Percentiles rank a stretch among this genome's conserved stretches.
These are phyloP conservation scores for Eupithecia pulchellata DNA, from an alignment of 2,888 invertebrate genomes.

Conservation along the genomic window DNA sequence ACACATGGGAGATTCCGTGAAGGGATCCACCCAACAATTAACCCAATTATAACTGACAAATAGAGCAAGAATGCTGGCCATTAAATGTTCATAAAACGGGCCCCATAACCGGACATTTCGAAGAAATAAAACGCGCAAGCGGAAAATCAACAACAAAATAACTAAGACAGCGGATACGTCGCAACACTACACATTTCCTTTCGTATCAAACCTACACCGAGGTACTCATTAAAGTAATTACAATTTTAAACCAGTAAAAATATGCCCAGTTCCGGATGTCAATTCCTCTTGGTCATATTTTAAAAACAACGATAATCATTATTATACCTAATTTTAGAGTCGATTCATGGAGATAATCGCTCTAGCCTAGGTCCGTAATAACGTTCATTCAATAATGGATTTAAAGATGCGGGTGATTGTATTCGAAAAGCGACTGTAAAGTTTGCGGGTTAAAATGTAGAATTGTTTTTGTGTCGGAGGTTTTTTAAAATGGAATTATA, in stretches of 20 bases:
- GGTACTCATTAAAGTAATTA: constrained; percentile 56
- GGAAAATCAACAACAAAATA: constrained; percentile 50
- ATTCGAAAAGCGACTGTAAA: constrained; percentile 60
- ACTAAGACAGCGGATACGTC: constrained; percentile 55
- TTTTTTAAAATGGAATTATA: constrained; percentile 64
- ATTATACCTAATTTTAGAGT: constrained; percentile 79
- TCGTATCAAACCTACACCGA: constrained; percentile 52
- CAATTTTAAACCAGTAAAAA: constrained; percentile 59
- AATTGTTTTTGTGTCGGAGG: constrained; percentile 45
- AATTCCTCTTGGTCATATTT: constrained; percentile 71
- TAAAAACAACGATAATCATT: constrained; percentile 80
- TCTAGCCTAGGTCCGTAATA: constrained; percentile 66
- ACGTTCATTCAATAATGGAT: constrained; percentile 61
- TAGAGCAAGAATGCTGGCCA: constrained; percentile 54
- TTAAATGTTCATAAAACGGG: constrained; percentile 49
- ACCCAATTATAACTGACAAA: constrained; percentile 68
- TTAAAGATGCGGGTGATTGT: constrained; percentile 44
- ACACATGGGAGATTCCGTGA: constrained; percentile 63
- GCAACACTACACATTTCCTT: constrained; percentile 57
- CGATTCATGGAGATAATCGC: constrained; percentile 76
- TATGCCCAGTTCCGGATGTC: constrained; percentile 73
- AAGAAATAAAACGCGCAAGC: constrained; percentile 49
- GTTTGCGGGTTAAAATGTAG: constrained; percentile 52
- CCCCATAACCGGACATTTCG: constrained; percentile 50
- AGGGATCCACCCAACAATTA: constrained; percentile 73